Base-by-base conservation (phyloP, 1,140 invertebrate genomes). In the Diorhabda carinulata region DNA sequence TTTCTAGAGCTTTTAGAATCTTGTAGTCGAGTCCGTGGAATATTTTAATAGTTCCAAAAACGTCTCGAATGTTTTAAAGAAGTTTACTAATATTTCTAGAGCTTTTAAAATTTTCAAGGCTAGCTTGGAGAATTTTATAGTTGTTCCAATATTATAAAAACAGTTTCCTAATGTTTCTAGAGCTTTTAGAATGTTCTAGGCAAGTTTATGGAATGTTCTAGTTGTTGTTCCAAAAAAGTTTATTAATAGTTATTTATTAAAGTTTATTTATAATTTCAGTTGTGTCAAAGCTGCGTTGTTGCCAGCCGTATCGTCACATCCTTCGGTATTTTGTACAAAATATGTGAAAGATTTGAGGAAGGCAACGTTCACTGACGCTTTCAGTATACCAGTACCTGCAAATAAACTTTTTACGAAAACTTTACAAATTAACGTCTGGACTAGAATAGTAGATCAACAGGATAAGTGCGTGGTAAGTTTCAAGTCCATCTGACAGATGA, bases 381-480 rank as follows among this genome's bases (percentile, higher is more conserved):
- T 94, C 79, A 87, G 88, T 6, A 87, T 95, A 73, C 83, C 87
- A 71, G 88, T 95, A 70, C 86, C 90, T 67, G 82, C 91, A 56
- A 88, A 87, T 74, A 92, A 91, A 79, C 83, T 96, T 42, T 88
- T 87, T 74, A 90, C 89, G 44, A 95, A 96, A 84, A 97, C 94
- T 10, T 79, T 97, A 65, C 95, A 97, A 83, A 88, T 97, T 58
- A 94, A 94, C 77, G 89, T 95, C 42, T 94, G 91, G 86, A 89
- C 87, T 73, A 86, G 87, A 73, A 82, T 81, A 60, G 85, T 84
- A 60, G 84, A 84, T 42, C 85, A 87, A 74, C 87, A 88, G 78
- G 90, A 91, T 78, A 92, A 93, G 81, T 95, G 92, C 83, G 86
- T 95, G 86, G 93, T 94, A 83, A 87, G 87, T 85, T 57, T 66